Base-by-base conservation (phyloP, 2,888 invertebrate genomes). In the Lasioglossum leucozonium region DNA sequence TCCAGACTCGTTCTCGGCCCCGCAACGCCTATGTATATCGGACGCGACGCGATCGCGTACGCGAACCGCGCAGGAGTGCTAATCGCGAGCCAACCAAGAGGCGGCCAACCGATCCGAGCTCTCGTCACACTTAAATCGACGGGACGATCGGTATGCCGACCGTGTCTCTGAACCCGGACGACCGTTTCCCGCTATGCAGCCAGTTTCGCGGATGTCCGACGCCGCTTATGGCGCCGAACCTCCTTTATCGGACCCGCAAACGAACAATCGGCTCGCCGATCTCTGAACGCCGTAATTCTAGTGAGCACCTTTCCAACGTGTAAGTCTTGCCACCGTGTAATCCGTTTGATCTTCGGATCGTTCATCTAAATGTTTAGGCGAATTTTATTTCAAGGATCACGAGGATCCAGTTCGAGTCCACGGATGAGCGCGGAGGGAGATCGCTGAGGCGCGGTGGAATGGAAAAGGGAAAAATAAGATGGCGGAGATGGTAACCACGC, bases 1-100 rank as follows among this genome's bases (percentile, higher is more conserved):
- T 92, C 85, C 92, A 90, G 90, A 16, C 91, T 92, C 91, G 91
- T 93, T 92, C 91, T 92, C 89, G 90, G 77, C 89, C 81, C 88
- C 91, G 90, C 88, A 58, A 42, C 81, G 72, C 82, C 81, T 88
- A 82, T 86, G 82, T 81, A 84, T n/a, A n/a, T n/a, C n/a, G n/a
- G n/a, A n/a, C n/a, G n/a, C 85, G 79, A 75, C 74, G 81, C 58
- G 81, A 77, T 87, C 82, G 76, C 81, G 69, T 79, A 88, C 81
- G 86, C 84, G 85, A 90, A 89, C 81, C 74, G 82, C 82, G 82
- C 83, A 81, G 84, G 72, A 86, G 81, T 76, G 82, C 83, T 87
- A 82, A 90, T 88, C 83, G 83, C 83, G 72, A 75, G 82, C 75
- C 74, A 79, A 83, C 55, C 73, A 83, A 82, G 74, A 81, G 71